Evolutionary conservation across 2,113 vertebrate genomes (phyloP).

Genomic region (Fulmarus glacialis): DNA sequence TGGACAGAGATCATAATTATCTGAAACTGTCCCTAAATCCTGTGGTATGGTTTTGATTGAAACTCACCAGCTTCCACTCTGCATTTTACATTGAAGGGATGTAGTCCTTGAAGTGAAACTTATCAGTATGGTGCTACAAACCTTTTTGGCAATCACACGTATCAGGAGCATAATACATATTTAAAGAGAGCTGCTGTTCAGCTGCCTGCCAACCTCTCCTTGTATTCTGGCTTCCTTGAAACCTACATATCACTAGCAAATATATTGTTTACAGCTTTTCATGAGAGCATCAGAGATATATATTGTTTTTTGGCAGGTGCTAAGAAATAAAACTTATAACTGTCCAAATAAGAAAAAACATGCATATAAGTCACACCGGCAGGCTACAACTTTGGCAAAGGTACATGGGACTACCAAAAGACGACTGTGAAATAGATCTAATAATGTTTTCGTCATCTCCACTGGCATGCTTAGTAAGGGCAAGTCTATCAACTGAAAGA

Average conservation of each 20-base stretch:
- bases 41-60: neutral
- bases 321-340: neutral
- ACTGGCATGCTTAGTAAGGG: neutral
- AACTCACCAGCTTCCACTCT: neutral
- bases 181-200: neutral
- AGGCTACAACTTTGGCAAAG: neutral
- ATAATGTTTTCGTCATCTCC: neutral
- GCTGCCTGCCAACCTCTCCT: neutral
- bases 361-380: neutral
- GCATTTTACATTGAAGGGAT: neutral
- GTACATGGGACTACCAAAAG: neutral
- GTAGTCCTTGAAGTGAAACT: neutral
- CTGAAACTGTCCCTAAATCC: neutral
- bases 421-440: neutral
- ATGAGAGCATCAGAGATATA: neutral
- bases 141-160: neutral
- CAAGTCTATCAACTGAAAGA: constrained; percentile 1
- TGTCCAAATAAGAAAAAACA: neutral
- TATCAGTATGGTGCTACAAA: neutral
- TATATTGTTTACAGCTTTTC: neutral
- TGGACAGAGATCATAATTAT: neutral
- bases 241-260: neutral
- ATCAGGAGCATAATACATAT: neutral
- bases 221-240: neutral
- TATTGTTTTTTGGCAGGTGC: neutral